Conservation (phyloP, 2,797 vertebrate species). For the Phrynocephalus guinanensis region DNA sequence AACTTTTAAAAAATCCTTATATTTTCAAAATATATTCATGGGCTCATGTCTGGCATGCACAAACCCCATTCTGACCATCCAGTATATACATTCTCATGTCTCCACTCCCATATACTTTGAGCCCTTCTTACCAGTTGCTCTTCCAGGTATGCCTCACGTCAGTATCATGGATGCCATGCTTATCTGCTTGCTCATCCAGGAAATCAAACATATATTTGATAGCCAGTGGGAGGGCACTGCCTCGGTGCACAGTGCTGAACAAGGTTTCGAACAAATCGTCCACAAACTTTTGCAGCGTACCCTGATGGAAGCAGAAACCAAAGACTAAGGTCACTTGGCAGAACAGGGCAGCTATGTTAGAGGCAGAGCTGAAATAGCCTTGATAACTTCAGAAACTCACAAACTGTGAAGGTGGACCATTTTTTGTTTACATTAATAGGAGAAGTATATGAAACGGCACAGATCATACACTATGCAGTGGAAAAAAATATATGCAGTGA, state of each 20-base stretch:
- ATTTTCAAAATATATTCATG: neutral
- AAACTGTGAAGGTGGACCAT: neutral
- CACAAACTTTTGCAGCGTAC: slow-evolving; percentile 98
- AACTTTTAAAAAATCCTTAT: neutral
- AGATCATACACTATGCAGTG: neutral
- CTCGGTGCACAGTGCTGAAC: slow-evolving; percentile 96
- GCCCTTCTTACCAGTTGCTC: slow-evolving; percentile 91
- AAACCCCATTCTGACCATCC: neutral
- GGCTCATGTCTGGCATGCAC: neutral
- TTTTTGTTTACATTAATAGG: neutral
- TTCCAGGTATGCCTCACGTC: slow-evolving; percentile 98
- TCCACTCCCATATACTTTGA: neutral
- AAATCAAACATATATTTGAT: slow-evolving; percentile 99
- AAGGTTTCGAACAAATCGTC: slow-evolving; percentile 98
- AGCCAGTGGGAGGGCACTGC: slow-evolving; percentile 93
- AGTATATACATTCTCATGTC: neutral
- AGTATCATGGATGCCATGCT: slow-evolving; percentile 93
- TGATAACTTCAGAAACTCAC: neutral
- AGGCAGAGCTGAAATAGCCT: neutral
- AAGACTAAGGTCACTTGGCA: neutral
- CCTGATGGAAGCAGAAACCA: slow-evolving; percentile 75
- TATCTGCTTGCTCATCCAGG: slow-evolving; percentile 97
- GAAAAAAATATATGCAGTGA: neutral
- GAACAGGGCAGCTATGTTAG: neutral
- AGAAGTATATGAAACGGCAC: neutral